These are phyloP conservation scores for Chondrosia reniformis DNA, from an alignment of 37 sponge, comb jelly and placozoan species.

Conservation along the genomic window DNA sequence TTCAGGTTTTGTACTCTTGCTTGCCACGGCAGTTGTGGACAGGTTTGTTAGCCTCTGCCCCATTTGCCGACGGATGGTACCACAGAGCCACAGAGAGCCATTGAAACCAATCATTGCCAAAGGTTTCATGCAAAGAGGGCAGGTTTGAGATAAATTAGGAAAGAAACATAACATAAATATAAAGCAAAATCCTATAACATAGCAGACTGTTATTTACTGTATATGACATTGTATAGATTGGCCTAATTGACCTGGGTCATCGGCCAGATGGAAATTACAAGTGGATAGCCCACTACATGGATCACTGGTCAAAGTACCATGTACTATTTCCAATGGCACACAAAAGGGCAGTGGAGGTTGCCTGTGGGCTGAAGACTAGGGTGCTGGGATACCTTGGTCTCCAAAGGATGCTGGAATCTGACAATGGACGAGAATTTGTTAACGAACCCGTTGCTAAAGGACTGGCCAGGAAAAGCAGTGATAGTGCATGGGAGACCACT, in stretches of 20 bases:
- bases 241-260: conserved; percentile 1
- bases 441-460: not conserved
- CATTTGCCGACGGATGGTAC: too few species aligned
- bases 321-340: not conserved
- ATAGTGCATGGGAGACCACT: not conserved
- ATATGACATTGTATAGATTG: too few species aligned
- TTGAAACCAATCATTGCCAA: too few species aligned
- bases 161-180: too few species aligned
- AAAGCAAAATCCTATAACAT: too few species aligned
- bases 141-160: too few species aligned
- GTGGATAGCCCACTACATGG: conserved; percentile 13
- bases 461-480: not conserved
- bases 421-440: not conserved
- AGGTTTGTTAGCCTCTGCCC: too few species aligned
- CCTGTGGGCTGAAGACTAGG: not conserved
- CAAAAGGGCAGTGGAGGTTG: not conserved
- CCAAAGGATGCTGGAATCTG: not conserved
- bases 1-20: too few species aligned
- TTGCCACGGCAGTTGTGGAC: too few species aligned
- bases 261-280: not conserved
- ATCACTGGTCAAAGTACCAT: not conserved
- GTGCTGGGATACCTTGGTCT: not conserved
- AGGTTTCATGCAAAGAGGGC: too few species aligned
- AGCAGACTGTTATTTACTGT: too few species aligned
- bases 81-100: too few species aligned